phyloP scores from a whole-genome alignment of 2,113 vertebrate genomes.

The Aegithalos caudatus region DNA sequence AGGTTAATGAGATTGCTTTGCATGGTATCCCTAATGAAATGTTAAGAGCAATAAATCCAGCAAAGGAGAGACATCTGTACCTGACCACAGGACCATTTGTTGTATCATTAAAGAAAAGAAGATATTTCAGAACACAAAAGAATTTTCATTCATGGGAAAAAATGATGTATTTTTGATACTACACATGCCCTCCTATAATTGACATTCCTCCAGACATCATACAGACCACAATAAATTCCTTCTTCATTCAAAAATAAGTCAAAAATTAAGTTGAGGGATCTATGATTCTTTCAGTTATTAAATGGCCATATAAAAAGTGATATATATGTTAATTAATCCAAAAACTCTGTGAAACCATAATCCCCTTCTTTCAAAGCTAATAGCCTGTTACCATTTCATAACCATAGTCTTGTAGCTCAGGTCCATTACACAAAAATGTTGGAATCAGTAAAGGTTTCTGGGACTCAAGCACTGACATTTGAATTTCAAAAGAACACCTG shows the following conservation, averaged over 20 bases:
- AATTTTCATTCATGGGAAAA: not conserved
- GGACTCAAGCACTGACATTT: not conserved
- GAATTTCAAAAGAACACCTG: constrained; percentile 36
- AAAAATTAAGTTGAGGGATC: not conserved
- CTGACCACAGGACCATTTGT: not conserved
- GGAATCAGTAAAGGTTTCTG: not conserved
- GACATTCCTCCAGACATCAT: not conserved
- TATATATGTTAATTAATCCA: not conserved
- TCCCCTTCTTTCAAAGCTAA: not conserved
- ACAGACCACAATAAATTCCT: not conserved
- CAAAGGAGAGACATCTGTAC: not conserved
- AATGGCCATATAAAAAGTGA: not conserved
- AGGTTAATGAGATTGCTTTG: not conserved
- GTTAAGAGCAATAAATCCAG: not conserved
- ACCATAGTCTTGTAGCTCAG: not conserved
- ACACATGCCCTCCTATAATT: not conserved
- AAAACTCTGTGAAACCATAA: not conserved
- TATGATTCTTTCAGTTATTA: not conserved
- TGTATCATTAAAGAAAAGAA: not conserved
- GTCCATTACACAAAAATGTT: not conserved
- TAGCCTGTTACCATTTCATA: not conserved
- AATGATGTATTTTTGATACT: not conserved
- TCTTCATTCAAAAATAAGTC: not conserved
- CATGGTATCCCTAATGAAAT: not conserved
- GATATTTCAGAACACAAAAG: not conserved